Evolutionary conservation across 2,797 vertebrate species (phyloP), one percentile per base, ranked within the genome.

Genomic region (Acanthis flammea): DNA sequence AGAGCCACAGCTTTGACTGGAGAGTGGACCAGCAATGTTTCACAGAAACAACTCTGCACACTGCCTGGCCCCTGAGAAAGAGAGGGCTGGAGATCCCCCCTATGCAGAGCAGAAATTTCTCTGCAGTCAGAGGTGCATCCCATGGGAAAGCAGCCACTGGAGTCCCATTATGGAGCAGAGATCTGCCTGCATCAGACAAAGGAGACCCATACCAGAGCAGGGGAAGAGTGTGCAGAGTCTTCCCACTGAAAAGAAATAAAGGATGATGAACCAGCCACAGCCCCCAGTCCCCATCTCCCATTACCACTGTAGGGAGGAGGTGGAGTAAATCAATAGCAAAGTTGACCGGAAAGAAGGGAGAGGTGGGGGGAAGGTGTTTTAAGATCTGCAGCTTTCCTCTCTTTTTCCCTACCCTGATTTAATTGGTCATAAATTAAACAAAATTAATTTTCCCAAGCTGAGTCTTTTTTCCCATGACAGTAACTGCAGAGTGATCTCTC

Each of bases 241-340:
- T 42, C 4, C 5, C 14, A 27, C 13, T 11, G 31, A 27, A 23
- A 16, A 70, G 28, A 54, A 35, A 60, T 35, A 30, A 10, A 25
- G 2, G 6, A 2, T 19, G 39, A 33, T 33, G 8, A 58, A 44
- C 19, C 39, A 55, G 33, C 8, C 21, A 22, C 6, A 58, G 30
- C 2, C 6, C 6, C 4, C 57, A 33, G 0, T 27, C 19, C 24
- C 14, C 3, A 14, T 33, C 5, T 37, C 8, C 30, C 45, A 39
- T 18, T 4, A 14, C 9, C 28, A 6, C 21, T 58, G 23, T 25
- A 28, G 31, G 24, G 44, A 50, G 35, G 16, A 51, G 12, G 8
- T 3, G 15, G 54, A 62, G 37, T 30, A 68, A 92, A 74, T 21
- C 14, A 51, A 51, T 28, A 63, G 55, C 17, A 48, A 53, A 79